These are phyloP conservation scores for Eristalis arbustorum DNA, from an alignment of 2,888 invertebrate genomes.

Conservation along the genomic window DNA sequence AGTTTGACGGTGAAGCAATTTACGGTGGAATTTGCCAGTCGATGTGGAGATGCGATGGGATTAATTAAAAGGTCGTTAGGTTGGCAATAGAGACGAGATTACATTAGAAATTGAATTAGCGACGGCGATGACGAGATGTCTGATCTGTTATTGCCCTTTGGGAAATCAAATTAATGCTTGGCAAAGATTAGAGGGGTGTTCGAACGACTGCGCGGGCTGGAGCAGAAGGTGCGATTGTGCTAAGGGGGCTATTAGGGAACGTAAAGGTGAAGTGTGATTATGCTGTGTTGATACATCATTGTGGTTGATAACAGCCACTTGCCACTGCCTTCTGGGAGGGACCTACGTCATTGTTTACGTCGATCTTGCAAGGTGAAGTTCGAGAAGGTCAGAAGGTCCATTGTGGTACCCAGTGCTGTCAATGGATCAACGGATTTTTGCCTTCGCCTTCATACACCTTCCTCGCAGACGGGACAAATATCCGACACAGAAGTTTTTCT, in stretches of 20 bases:
- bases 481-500: no score
- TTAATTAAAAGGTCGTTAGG: constrained; percentile 7
- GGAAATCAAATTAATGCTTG: neutral
- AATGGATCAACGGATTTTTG: no score
- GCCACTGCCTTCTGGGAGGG: no score
- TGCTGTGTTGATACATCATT: no score
- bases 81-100: neutral
- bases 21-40: neutral
- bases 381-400: no score
- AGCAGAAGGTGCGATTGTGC: neutral
- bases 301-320: no score
- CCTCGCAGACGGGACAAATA: no score
- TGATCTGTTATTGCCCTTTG: neutral
- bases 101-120: neutral
- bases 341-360: no score
- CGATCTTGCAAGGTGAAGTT: no score
- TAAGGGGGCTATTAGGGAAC: neutral
- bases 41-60: neutral
- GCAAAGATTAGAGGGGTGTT: neutral
- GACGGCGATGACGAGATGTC: neutral
- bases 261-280: neutral
- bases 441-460: no score
- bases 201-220: neutral
- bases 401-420: no score
- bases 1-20: neutral